A percentile compares a stretch with the other conserved stretches of the same genome.
Conservation (phyloP, 30 jellyfish, hydroid and myxozoan genomes). For the Rhopilema esculentum region DNA sequence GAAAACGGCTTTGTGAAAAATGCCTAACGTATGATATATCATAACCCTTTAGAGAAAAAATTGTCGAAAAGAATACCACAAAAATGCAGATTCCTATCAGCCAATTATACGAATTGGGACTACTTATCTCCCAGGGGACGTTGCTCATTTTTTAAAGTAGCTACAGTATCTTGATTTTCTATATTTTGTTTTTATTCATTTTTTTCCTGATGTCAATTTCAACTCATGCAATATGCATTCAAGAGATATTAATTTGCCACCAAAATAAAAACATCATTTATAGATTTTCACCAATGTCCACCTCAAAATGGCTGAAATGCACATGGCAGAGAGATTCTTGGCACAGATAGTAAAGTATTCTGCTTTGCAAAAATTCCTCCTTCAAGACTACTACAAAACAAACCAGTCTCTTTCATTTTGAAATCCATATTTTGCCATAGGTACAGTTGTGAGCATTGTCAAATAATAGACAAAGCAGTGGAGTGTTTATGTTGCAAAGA, state of each 20-base stretch:
- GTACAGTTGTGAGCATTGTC: conserved; percentile 58
- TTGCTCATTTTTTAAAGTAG: neutral
- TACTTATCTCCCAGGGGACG: conserved; percentile 20
- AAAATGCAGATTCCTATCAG: conserved; percentile 19
- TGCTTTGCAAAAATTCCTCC: conserved; percentile 32
- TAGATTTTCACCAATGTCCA: conserved; percentile 24
- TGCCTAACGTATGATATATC: neutral
- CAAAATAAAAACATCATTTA: conserved; percentile 10
- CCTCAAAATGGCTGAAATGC: conserved; percentile 28
- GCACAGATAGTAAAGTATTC: conserved; percentile 15
- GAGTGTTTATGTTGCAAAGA: conserved; percentile 54
- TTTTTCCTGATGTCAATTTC: too few species aligned
- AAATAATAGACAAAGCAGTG: conserved; percentile 22
- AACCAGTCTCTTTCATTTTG: conserved; percentile 28
- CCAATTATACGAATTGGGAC: conserved; percentile 4
- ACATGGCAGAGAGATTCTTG: conserved; percentile 37
- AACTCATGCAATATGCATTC: too few species aligned
- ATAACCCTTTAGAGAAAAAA: neutral
- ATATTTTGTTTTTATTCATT: too few species aligned
- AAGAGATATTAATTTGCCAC: neutral
- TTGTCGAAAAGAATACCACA: conserved; percentile 1
- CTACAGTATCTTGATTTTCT: neutral
- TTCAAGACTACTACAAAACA: neutral
- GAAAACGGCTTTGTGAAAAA: neutral
- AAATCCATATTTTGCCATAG: conserved; percentile 35